Conservation (phyloP, 2,888 invertebrate species). For the Drosophila buzzatii region DNA sequence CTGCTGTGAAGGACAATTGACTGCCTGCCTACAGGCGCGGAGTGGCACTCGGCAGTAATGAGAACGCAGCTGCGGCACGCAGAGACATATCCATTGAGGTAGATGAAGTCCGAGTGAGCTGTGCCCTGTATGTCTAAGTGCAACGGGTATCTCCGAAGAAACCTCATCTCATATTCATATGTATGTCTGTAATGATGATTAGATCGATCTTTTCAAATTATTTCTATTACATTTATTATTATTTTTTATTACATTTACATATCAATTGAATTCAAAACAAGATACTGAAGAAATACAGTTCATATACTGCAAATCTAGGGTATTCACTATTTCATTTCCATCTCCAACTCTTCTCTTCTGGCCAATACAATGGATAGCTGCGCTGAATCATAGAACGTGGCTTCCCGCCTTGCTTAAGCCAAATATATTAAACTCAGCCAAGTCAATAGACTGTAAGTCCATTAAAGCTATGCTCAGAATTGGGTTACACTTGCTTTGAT, state of each 20-base stretch:
- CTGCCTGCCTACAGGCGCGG: constrained; percentile 2
- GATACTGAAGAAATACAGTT: not conserved
- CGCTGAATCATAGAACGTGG: constrained; percentile 2
- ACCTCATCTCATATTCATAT: not conserved
- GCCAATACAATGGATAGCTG: constrained; percentile 33
- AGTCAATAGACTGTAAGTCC: constrained; percentile 77
- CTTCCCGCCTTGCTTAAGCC: constrained; percentile 24
- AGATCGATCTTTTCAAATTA: not conserved
- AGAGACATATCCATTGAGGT: constrained; percentile 29
- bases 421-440: constrained; percentile 51
- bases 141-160: not conserved
- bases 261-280: not conserved
- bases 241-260: not conserved
- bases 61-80: constrained; percentile 71
- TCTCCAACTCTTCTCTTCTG: constrained; percentile 38
- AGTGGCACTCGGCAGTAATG: constrained; percentile 58
- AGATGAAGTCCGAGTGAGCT: constrained; percentile 22
- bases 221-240: too few species aligned
- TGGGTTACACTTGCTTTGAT: constrained; percentile 59
- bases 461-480: constrained; percentile 69
- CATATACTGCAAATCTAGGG: constrained; percentile 1
- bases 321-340: constrained; percentile 8
- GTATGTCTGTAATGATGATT: not conserved
- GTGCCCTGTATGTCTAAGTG: not conserved
- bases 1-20: constrained; percentile 17